These are phyloP conservation scores for Brachionus sp. DNA, from an alignment of 1,140 invertebrate species.

Conservation along the genomic window DNA sequence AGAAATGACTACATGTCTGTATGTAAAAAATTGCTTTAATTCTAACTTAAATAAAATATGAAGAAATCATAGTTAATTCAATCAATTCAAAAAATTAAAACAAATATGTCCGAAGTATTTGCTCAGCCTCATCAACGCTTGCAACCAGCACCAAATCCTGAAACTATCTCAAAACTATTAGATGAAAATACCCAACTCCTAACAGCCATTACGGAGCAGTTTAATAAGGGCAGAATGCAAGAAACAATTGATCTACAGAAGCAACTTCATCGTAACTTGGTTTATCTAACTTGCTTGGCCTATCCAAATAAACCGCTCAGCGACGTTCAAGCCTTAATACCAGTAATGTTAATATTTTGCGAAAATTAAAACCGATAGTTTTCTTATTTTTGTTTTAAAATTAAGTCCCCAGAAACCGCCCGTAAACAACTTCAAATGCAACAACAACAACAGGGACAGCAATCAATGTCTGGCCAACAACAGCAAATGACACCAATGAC, in stretches of 20 bases:
- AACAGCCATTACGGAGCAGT: conserved; percentile 17
- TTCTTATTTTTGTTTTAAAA: background rate
- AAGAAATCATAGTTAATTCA: background rate
- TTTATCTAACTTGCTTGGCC: conserved; percentile 34
- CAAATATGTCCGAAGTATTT: conserved; percentile 42
- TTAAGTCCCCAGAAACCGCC: conserved; percentile 34
- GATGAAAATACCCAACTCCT: conserved; percentile 34
- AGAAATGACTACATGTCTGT: background rate
- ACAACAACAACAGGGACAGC: background rate
- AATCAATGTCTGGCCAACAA: background rate
- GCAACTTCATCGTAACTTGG: conserved; percentile 37
- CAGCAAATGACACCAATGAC: background rate
- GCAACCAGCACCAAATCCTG: conserved; percentile 18
- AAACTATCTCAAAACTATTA: conserved; percentile 39
- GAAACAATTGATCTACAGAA: conserved; percentile 41
- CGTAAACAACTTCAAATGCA: conserved; percentile 13
- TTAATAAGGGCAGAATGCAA: conserved; percentile 41
- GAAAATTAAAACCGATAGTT: background rate
- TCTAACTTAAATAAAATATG: background rate
- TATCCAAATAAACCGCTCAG: conserved; percentile 37
- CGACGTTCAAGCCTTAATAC: conserved; percentile 32
- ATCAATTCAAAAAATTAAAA: background rate
- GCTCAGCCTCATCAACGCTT: conserved; percentile 35
- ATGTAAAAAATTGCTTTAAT: background rate
- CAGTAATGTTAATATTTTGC: background rate